Conservation (phyloP, 2,888 invertebrate species). For the Lycaena phlaeas region DNA sequence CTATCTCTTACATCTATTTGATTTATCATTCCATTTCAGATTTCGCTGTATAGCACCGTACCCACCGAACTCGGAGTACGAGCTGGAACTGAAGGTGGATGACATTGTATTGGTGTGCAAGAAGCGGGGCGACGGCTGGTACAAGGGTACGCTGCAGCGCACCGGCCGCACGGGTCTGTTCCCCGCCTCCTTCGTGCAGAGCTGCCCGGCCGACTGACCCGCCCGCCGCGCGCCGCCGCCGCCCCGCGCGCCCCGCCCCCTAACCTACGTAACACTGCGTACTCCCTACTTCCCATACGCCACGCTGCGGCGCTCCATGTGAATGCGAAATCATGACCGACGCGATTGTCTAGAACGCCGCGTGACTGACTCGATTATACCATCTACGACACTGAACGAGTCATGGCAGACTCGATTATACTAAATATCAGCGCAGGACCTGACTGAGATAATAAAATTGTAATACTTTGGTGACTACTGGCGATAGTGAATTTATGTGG, state of each 20-base stretch:
- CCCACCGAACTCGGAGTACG: conserved; percentile 94
- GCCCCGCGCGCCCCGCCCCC: background rate
- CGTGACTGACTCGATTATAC: too few species aligned
- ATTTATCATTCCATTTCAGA: too few species aligned
- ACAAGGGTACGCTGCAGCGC: conserved; percentile 91
- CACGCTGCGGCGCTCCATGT: conserved; percentile 7
- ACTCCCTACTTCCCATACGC: background rate
- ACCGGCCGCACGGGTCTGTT: conserved; percentile 95
- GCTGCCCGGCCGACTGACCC: conserved; percentile 36
- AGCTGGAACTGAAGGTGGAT: conserved; percentile 90
- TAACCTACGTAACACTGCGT: background rate
- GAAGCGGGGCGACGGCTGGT: conserved; percentile 96
- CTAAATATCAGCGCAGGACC: too few species aligned
- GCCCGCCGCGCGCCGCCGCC: background rate
- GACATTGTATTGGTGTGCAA: conserved; percentile 93
- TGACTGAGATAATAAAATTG: too few species aligned
- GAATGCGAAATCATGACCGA: too few species aligned
- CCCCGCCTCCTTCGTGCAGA: conserved; percentile 94
- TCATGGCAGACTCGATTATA: too few species aligned
- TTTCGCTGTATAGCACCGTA: conserved; percentile 95
- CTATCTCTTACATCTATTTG: too few species aligned
- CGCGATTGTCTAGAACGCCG: too few species aligned
- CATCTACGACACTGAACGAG: too few species aligned
- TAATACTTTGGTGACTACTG: too few species aligned
- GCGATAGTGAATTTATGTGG: too few species aligned